Conservation (phyloP, 2,888 invertebrate genomes). For the Sarcophaga caerulescens region DNA sequence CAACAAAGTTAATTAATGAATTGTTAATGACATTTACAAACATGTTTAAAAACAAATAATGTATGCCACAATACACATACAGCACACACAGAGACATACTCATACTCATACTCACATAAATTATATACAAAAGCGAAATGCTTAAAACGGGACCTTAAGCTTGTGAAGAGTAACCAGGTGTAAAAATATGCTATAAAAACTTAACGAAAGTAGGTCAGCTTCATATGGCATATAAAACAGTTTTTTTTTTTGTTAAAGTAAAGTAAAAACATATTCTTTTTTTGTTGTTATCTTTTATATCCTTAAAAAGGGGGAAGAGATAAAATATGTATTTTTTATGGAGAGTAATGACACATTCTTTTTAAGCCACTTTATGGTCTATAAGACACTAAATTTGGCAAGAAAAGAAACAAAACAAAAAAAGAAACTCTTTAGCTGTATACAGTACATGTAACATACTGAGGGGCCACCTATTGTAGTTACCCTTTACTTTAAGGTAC, state of each 20-base stretch:
- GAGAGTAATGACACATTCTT: too few species aligned
- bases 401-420: too few species aligned
- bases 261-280: background rate
- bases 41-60: slow-evolving; percentile 58
- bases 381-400: too few species aligned
- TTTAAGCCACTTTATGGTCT: too few species aligned
- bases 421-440: too few species aligned
- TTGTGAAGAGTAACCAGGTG: background rate
- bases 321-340: too few species aligned
- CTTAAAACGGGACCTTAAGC: background rate
- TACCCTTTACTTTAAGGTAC: too few species aligned
- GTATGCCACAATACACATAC: slow-evolving; percentile 1
- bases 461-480: too few species aligned
- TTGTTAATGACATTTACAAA: slow-evolving; percentile 66
- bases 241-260: background rate
- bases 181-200: background rate
- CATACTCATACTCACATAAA: background rate
- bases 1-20: slow-evolving; percentile 67
- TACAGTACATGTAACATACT: too few species aligned
- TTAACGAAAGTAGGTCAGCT: too few species aligned
- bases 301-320: too few species aligned
- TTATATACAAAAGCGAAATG: background rate
- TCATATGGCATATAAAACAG: background rate
- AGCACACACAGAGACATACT: background rate
- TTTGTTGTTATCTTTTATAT: background rate